Evolutionary conservation across 2,113 vertebrate genomes (phyloP).

Genomic region (Amphiprion ocellaris): DNA sequence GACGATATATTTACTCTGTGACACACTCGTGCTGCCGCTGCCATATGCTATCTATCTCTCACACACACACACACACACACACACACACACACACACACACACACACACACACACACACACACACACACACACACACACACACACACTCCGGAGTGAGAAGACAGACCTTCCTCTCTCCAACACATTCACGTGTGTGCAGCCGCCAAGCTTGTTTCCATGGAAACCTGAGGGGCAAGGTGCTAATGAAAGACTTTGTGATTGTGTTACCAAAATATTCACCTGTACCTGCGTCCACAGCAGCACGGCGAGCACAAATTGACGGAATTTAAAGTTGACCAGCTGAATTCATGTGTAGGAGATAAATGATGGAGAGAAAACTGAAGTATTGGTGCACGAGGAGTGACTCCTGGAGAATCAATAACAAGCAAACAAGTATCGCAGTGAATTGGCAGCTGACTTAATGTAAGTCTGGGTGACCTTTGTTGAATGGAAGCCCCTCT

Average conservation of each 20-base stretch:
- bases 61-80: constrained; percentile 24
- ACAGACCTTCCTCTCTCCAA: constrained; percentile 47
- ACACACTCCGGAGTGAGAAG: constrained; percentile 30
- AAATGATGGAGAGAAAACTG: neutral
- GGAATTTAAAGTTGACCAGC: neutral
- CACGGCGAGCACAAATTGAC: neutral
- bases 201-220: constrained; percentile 79
- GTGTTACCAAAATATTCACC: constrained; percentile 56
- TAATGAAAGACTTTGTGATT: constrained; percentile 74
- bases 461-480: too few species aligned
- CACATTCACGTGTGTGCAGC: constrained; percentile 57
- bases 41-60: constrained; percentile 60
- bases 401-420: neutral
- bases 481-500: too few species aligned
- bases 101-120: too few species aligned
- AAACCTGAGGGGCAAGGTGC: constrained; percentile 67
- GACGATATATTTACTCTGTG: constrained; percentile 25
- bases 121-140: too few species aligned
- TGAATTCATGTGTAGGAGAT: neutral
- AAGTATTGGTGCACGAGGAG: neutral
- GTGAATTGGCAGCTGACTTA: too few species aligned
- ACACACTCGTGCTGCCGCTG: constrained; percentile 45
- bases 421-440: neutral
- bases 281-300: constrained; percentile 37
- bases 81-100: neutral